These are phyloP conservation scores for Chironex yamaguchii DNA, from an alignment of 30 jellyfish, hydroid and myxozoan genomes.

Conservation along the genomic window DNA sequence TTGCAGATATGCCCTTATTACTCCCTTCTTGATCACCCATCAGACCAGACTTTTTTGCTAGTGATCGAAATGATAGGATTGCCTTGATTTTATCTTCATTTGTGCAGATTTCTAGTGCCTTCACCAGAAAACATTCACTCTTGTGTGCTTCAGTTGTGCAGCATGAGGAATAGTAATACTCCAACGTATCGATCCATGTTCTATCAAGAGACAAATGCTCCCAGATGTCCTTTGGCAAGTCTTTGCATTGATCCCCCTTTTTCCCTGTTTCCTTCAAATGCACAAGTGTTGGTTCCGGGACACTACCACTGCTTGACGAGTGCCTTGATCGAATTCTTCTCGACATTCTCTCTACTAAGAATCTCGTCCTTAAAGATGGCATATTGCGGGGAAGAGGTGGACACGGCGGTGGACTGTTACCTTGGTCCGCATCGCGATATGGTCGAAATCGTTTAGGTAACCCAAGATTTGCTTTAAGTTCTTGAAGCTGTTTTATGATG, in stretches of 20 bases:
- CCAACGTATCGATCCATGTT: slow-evolving; percentile 86
- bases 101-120: slow-evolving; percentile 42
- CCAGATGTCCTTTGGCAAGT: slow-evolving; percentile 39
- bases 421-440: not conserved
- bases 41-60: slow-evolving; percentile 68
- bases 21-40: not conserved
- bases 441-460: no score
- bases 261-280: not conserved
- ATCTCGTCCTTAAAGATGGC: not conserved
- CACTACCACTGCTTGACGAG: not conserved
- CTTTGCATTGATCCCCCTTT: not conserved
- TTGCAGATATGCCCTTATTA: slow-evolving; percentile 1
- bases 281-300: not conserved
- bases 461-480: not conserved
- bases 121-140: slow-evolving; percentile 61
- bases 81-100: slow-evolving; percentile 9
- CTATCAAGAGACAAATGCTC: slow-evolving; percentile 77
- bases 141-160: slow-evolving; percentile 73
- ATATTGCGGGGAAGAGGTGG: not conserved
- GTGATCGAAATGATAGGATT: slow-evolving; percentile 52
- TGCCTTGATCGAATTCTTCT: not conserved
- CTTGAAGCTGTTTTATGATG: not conserved
- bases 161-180: slow-evolving; percentile 86
- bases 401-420: not conserved
- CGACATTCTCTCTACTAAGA: not conserved